phyloP scores from a whole-genome alignment of 1,140 invertebrate genomes.

The Calosoma granatense region DNA sequence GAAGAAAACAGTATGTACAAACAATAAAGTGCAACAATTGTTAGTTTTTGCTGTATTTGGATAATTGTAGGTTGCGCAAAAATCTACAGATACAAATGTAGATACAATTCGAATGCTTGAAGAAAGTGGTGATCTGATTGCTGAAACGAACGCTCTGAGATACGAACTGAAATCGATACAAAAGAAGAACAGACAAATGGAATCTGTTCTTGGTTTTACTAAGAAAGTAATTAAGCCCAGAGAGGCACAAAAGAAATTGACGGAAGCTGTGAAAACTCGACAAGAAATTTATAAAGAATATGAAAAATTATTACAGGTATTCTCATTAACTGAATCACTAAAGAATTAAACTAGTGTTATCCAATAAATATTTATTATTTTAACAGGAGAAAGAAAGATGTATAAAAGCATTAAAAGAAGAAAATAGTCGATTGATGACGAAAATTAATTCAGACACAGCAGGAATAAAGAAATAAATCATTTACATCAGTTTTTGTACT shows the following conservation, averaged over 20 bases:
- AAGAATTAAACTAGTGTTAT: not conserved
- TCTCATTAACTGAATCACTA: slow-evolving; percentile 10
- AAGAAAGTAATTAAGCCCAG: slow-evolving; percentile 41
- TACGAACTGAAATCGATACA: slow-evolving; percentile 53
- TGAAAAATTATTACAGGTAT: slow-evolving; percentile 40
- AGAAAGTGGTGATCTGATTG: slow-evolving; percentile 64
- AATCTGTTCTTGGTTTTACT: slow-evolving; percentile 54
- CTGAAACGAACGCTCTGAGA: slow-evolving; percentile 63
- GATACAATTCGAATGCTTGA: slow-evolving; percentile 34
- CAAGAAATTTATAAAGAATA: slow-evolving; percentile 52
- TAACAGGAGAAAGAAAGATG: slow-evolving; percentile 23
- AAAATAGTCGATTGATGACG: slow-evolving; percentile 24
- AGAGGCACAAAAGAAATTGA: slow-evolving; percentile 45
- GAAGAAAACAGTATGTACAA: slow-evolving; percentile 46
- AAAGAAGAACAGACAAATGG: slow-evolving; percentile 53
- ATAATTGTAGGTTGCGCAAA: slow-evolving; percentile 26
- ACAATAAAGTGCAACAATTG: slow-evolving; percentile 31
- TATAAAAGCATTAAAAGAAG: slow-evolving; percentile 22
- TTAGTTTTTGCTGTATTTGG: not conserved
- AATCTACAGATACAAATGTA: slow-evolving; percentile 18
- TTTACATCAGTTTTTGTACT: not conserved
- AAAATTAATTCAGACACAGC: slow-evolving; percentile 18
- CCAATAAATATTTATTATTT: not conserved
- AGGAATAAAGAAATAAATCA: not conserved
- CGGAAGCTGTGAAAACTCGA: slow-evolving; percentile 46